These are phyloP conservation scores for Cygnus atratus DNA, from an alignment of 2,113 vertebrate genomes.

Conservation along the genomic window DNA sequence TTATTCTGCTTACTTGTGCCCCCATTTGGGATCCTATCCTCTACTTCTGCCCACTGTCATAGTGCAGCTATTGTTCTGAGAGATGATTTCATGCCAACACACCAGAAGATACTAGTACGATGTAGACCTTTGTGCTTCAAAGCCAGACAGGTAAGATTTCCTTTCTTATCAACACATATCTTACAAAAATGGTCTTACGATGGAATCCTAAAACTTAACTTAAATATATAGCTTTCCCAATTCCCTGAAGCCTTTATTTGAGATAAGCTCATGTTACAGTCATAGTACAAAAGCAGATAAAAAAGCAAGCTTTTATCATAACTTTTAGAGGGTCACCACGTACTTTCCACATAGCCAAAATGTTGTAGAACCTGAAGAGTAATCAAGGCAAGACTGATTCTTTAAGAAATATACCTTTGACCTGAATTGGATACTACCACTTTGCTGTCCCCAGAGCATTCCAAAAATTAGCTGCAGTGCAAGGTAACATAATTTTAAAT, in stretches of 20 bases:
- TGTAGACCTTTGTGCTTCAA: background rate
- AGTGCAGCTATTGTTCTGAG: slow-evolving; percentile 62
- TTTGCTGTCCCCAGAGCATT: background rate
- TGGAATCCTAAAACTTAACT: slow-evolving; percentile 28
- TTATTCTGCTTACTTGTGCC: slow-evolving; percentile 56
- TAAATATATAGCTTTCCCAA: background rate
- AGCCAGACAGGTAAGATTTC: slow-evolving; percentile 39
- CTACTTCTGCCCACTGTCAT: slow-evolving; percentile 26
- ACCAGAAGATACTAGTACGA: background rate
- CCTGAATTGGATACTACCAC: background rate
- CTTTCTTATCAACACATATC: slow-evolving; percentile 16
- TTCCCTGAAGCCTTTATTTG: background rate
- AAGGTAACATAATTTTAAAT: background rate
- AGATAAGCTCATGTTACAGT: slow-evolving; percentile 1
- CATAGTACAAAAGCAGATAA: background rate
- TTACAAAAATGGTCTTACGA: background rate
- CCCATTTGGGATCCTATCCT: slow-evolving; percentile 32
- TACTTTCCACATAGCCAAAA: background rate
- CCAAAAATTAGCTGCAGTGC: background rate
- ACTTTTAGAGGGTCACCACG: background rate
- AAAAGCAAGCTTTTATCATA: background rate
- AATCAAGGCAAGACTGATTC: background rate
- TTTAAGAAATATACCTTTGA: background rate
- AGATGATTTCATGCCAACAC: slow-evolving; percentile 32
- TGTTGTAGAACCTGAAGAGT: background rate